Evolutionary conservation across 2,888 invertebrate species (phyloP).

Genomic region (Pollenia labialis): DNA sequence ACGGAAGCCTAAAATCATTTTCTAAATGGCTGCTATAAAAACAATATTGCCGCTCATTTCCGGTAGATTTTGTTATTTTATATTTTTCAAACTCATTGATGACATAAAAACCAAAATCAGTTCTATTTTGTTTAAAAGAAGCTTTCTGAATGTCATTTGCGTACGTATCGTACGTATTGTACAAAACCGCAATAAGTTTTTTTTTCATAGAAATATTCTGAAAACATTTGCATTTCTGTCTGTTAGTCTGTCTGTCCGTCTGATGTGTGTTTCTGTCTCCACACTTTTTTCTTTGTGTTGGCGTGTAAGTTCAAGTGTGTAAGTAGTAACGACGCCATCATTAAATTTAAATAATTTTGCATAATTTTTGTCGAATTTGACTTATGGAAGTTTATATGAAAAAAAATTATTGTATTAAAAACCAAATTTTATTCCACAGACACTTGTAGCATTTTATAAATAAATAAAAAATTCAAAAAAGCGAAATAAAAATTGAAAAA

Average conservation of each 20-base stretch:
- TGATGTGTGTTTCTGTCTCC: slow-evolving; percentile 11
- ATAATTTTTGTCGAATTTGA: slow-evolving; percentile 81
- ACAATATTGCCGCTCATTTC: slow-evolving; percentile 62
- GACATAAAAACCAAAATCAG: slow-evolving; percentile 31
- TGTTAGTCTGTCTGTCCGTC: slow-evolving; percentile 1
- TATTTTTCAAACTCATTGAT: slow-evolving; percentile 48
- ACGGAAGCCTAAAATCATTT: slow-evolving; percentile 50
- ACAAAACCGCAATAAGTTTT: slow-evolving; percentile 26
- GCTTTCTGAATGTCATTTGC: not conserved
- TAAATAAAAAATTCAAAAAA: slow-evolving; percentile 55
- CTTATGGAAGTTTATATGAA: slow-evolving; percentile 77
- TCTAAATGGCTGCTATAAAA: slow-evolving; percentile 38
- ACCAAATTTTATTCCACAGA: slow-evolving; percentile 38
- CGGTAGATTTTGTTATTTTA: slow-evolving; percentile 51
- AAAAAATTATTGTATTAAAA: not conserved
- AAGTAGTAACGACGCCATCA: slow-evolving; percentile 73
- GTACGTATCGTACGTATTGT: not conserved
- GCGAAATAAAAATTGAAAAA: slow-evolving; percentile 20
- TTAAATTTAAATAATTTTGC: slow-evolving; percentile 83
- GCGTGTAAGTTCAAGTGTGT: slow-evolving; percentile 37
- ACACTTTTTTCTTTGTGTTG: not conserved
- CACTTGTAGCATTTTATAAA: slow-evolving; percentile 77
- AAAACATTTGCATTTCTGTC: slow-evolving; percentile 57
- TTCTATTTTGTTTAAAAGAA: not conserved
- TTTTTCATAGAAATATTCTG: slow-evolving; percentile 50